Conservation (phyloP, 1,140 invertebrate genomes). For the Drosophila parabipectinata region DNA sequence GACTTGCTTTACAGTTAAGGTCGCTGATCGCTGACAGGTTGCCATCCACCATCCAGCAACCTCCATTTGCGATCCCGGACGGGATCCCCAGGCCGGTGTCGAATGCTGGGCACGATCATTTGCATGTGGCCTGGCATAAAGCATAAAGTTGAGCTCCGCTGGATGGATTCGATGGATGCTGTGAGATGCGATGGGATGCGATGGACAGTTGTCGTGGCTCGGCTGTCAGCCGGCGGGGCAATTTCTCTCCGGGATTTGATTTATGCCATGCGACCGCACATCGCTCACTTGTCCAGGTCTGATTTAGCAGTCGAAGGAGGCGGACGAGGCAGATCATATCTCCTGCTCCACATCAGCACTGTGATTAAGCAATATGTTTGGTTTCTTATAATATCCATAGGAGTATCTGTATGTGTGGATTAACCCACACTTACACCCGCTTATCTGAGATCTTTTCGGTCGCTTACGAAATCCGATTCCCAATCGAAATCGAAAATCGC, state of each 20-base stretch:
- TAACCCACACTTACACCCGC: conserved; percentile 69
- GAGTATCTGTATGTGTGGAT: conserved; percentile 4
- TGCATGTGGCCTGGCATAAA: conserved; percentile 66
- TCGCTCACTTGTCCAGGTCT: conserved; percentile 63
- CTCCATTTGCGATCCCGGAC: conserved; percentile 1
- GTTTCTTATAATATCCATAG: neutral
- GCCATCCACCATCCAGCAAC: conserved; percentile 27
- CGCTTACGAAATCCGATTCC: conserved; percentile 54
- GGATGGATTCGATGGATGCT: conserved; percentile 18
- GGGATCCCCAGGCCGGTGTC: conserved; percentile 53
- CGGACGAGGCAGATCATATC: conserved; percentile 37
- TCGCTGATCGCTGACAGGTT: conserved; percentile 78
- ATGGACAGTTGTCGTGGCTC: conserved; percentile 77
- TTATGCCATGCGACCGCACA: conserved; percentile 70
- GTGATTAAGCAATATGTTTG: conserved; percentile 76
- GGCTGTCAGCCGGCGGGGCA: conserved; percentile 57
- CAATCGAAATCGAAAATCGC: conserved; percentile 52
- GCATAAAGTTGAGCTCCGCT: conserved; percentile 32
- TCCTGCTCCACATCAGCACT: conserved; percentile 58
- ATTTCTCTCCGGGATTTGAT: conserved; percentile 73
- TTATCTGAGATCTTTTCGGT: conserved; percentile 39
- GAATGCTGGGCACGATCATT: conserved; percentile 76
- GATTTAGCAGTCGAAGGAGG: conserved; percentile 19
- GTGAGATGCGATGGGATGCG: conserved; percentile 33
- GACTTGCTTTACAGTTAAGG: conserved; percentile 76